phyloP scores from a whole-genome alignment of 2,888 invertebrate genomes.

The Epinotia nisella region DNA sequence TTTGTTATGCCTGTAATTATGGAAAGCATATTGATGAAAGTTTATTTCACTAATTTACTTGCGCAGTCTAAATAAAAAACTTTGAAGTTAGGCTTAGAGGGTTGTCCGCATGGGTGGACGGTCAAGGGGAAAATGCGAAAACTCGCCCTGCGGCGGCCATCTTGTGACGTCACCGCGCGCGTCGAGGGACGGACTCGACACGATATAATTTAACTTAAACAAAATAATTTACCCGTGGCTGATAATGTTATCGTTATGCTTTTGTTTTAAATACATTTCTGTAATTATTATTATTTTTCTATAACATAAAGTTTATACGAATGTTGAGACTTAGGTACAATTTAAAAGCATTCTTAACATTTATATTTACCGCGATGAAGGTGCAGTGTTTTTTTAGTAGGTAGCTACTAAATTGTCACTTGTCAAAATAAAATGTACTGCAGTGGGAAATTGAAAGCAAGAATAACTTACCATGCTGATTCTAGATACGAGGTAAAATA shows the following conservation, averaged over 20 bases:
- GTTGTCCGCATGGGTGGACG: conserved; percentile 57
- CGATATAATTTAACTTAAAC: conserved; percentile 16
- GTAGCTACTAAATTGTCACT: not conserved
- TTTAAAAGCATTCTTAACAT: not conserved
- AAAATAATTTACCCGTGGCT: conserved; percentile 14
- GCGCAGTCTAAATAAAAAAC: conserved; percentile 27
- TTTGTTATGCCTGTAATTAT: not conserved
- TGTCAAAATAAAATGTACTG: conserved; percentile 8
- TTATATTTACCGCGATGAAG: not conserved
- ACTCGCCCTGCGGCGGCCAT: conserved; percentile 80
- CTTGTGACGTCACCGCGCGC: conserved; percentile 74
- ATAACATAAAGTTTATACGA: not conserved
- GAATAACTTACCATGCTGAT: conserved; percentile 8
- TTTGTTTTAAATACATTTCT: conserved; percentile 4
- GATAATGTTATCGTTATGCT: conserved; percentile 3
- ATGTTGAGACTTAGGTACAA: not conserved
- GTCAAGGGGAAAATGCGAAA: conserved; percentile 81
- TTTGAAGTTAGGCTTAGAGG: conserved; percentile 3
- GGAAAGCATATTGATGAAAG: not conserved
- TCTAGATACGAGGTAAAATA: conserved; percentile 20
- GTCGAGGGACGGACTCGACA: conserved; percentile 68
- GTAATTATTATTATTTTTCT: not conserved
- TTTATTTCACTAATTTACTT: conserved; percentile 3
- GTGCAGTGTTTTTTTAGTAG: not conserved
- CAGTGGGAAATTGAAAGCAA: not conserved